phyloP scores from a whole-genome alignment of 2,888 invertebrate species.

The Hanleya hanleyi region DNA sequence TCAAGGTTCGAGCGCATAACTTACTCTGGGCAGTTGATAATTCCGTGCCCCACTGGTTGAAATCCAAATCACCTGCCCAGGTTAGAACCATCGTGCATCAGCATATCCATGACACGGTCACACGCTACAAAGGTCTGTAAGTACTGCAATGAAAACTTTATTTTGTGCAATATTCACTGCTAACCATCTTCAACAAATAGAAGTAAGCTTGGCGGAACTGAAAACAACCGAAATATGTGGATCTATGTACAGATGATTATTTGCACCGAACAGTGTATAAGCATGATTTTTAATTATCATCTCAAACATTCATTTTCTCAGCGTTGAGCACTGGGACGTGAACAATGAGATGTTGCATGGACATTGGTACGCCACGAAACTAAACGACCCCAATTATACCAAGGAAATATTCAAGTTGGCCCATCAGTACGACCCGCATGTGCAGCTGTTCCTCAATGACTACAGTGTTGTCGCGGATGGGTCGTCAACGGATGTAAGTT shows the following conservation, averaged over 20 bases:
- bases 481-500: background rate
- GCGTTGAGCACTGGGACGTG: background rate
- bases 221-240: too few species aligned
- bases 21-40: slow-evolving; percentile 42
- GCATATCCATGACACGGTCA: background rate
- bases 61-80: background rate
- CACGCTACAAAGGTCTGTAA: background rate
- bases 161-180: too few species aligned
- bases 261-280: too few species aligned
- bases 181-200: too few species aligned
- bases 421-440: background rate
- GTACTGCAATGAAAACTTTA: too few species aligned
- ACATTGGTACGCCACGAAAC: background rate
- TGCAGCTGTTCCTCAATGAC: background rate
- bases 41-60: background rate
- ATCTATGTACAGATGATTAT: too few species aligned
- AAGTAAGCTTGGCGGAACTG: too few species aligned
- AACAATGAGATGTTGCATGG: background rate
- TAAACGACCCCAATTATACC: background rate
- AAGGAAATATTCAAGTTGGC: background rate
- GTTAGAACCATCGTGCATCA: background rate
- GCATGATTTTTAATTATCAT: background rate
- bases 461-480: background rate
- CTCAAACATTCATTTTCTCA: background rate
- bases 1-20: slow-evolving; percentile 46